Evolutionary conservation across 2,888 invertebrate genomes (phyloP).

Genomic region (Agonopterix subpropinquella): DNA sequence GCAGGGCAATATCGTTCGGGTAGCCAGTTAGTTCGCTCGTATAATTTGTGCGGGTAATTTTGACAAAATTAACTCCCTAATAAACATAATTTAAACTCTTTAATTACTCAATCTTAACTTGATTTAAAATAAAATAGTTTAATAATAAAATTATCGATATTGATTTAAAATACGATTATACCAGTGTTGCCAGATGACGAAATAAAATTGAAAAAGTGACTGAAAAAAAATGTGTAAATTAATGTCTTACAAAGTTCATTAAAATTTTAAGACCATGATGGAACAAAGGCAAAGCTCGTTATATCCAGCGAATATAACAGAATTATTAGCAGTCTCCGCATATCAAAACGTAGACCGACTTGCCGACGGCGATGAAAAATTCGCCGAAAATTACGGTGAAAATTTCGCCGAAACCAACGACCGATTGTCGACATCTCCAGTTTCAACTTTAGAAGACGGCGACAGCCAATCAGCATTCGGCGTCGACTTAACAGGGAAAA

Average conservation of each 20-base stretch:
- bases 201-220: background rate
- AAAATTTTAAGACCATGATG: constrained; percentile 40
- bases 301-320: constrained; percentile 55
- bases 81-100: constrained; percentile 6
- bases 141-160: constrained; percentile 4
- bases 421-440: constrained; percentile 44
- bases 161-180: too few species aligned
- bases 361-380: constrained; percentile 43
- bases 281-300: constrained; percentile 44
- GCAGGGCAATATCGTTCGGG: constrained; percentile 38
- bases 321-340: constrained; percentile 44
- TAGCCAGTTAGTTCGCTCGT: constrained; percentile 37
- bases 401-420: constrained; percentile 36
- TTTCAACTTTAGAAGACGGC: constrained; percentile 55
- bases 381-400: constrained; percentile 33
- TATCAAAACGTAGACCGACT: constrained; percentile 51
- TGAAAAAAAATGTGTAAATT: constrained; percentile 12
- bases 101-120: constrained; percentile 2
- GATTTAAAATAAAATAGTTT: constrained; percentile 8
- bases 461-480: constrained; percentile 58
- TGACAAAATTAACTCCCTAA: constrained; percentile 18
- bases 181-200: too few species aligned
- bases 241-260: constrained; percentile 25
- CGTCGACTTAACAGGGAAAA: constrained; percentile 64
- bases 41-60: constrained; percentile 16